phyloP scores from a whole-genome alignment of 2,888 invertebrate genomes.

The Graphium colonna region DNA sequence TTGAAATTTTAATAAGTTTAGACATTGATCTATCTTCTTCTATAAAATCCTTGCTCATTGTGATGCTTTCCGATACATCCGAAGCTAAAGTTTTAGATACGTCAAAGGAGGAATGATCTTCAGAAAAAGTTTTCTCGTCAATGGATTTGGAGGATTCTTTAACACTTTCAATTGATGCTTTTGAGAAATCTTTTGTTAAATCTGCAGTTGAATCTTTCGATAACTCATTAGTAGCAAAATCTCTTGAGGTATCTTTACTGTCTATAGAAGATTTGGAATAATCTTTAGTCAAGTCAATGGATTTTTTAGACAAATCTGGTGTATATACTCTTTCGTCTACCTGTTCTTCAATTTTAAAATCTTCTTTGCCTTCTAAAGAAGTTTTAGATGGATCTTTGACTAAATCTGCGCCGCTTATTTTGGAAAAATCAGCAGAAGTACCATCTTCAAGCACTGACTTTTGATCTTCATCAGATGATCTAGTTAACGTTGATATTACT shows the following conservation, averaged over 20 bases:
- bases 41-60: slow-evolving; percentile 61
- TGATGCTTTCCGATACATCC: slow-evolving; percentile 65
- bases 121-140: slow-evolving; percentile 72
- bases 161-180: slow-evolving; percentile 71
- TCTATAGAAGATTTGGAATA: slow-evolving; percentile 75
- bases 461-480: slow-evolving; percentile 71
- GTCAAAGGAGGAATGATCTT: slow-evolving; percentile 73
- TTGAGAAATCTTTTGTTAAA: slow-evolving; percentile 67
- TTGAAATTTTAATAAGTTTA: slow-evolving; percentile 51
- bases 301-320: slow-evolving; percentile 72
- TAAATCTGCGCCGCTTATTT: slow-evolving; percentile 69
- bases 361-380: slow-evolving; percentile 65
- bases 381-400: slow-evolving; percentile 69
- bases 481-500: slow-evolving; percentile 66
- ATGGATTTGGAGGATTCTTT: slow-evolving; percentile 69
- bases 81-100: slow-evolving; percentile 74
- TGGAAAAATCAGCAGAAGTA: slow-evolving; percentile 71
- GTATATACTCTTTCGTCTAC: slow-evolving; percentile 58
- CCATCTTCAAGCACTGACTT: slow-evolving; percentile 70
- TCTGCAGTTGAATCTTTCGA: slow-evolving; percentile 75
- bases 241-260: slow-evolving; percentile 73
- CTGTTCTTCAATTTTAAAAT: slow-evolving; percentile 57
- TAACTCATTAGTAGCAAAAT: slow-evolving; percentile 72
- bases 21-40: slow-evolving; percentile 65
- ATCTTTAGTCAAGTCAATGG: slow-evolving; percentile 69